A percentile compares a stretch with the other conserved stretches of the same genome.
These are phyloP conservation scores for Siniperca chuatsi DNA, from an alignment of 2,113 vertebrate species.

Conservation along the genomic window DNA sequence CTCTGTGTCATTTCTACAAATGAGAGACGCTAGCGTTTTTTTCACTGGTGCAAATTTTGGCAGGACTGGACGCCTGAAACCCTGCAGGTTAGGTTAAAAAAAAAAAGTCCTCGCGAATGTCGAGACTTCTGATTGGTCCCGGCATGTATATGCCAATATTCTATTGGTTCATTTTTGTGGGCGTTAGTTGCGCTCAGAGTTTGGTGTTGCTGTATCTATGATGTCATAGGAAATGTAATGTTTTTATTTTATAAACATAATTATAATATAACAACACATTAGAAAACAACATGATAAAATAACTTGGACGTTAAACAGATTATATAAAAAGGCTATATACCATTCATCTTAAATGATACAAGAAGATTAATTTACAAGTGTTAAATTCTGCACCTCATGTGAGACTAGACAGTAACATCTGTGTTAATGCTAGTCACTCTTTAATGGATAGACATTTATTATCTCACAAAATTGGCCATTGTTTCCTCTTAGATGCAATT, in stretches of 20 bases:
- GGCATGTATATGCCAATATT: background rate
- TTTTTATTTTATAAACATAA: background rate
- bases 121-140: constrained; percentile 75
- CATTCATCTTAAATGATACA: background rate
- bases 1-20: constrained; percentile 69
- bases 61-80: constrained; percentile 19
- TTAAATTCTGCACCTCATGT: background rate
- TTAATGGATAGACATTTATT: background rate
- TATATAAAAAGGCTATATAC: background rate
- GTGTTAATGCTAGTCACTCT: background rate
- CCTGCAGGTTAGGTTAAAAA: constrained; percentile 41
- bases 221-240: constrained; percentile 33
- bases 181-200: background rate
- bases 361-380: background rate
- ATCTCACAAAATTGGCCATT: background rate
- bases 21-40: background rate
- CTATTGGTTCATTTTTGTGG: constrained; percentile 68
- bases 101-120: background rate
- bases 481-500: background rate
- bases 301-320: background rate
- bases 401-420: background rate
- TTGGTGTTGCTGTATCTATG: constrained; percentile 29
- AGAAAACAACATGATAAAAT: background rate
- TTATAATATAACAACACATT: background rate
- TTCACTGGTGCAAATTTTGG: constrained; percentile 34